Percentiles rank a stretch among this genome's conserved stretches.
Conservation (phyloP, 2,888 invertebrate species). For the Sarcophaga variegata region DNA sequence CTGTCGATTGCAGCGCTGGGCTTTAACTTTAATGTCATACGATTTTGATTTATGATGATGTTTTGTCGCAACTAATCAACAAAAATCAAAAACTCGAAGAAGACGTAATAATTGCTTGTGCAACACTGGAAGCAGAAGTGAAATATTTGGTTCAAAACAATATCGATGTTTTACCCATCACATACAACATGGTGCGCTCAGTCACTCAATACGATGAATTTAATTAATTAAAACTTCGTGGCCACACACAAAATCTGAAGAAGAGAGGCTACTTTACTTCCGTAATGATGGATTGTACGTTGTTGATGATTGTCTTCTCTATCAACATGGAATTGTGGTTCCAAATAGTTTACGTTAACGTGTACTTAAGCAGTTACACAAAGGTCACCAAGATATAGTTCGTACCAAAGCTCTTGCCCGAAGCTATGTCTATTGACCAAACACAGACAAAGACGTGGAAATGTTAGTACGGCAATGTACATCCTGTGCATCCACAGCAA, state of each 20-base stretch:
- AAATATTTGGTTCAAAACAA: conserved; percentile 14
- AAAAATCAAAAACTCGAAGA: conserved; percentile 29
- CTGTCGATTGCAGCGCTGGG: conserved; percentile 7
- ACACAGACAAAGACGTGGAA: conserved; percentile 71
- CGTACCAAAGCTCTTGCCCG: conserved; percentile 57
- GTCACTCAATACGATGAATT: conserved; percentile 36
- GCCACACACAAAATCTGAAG: neutral
- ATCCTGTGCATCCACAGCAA: conserved; percentile 50
- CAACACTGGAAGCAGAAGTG: conserved; percentile 26
- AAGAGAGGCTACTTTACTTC: neutral
- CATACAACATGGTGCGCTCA: conserved; percentile 21
- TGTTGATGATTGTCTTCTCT: conserved; percentile 33
- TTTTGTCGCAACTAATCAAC: conserved; percentile 53
- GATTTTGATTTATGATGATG: conserved; percentile 43
- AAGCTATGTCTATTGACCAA: conserved; percentile 71
- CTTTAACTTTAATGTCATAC: conserved; percentile 41
- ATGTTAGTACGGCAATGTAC: conserved; percentile 37
- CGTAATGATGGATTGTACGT: conserved; percentile 5
- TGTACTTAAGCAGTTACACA: conserved; percentile 69
- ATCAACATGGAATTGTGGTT: conserved; percentile 30
- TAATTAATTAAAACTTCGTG: neutral
- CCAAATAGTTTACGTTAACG: conserved; percentile 13
- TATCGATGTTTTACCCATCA: conserved; percentile 25
- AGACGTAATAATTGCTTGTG: conserved; percentile 45
- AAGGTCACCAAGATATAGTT: conserved; percentile 72